Evolutionary conservation across 2,113 vertebrate species (phyloP).

Genomic region (Craseonycteris thonglongyai): DNA sequence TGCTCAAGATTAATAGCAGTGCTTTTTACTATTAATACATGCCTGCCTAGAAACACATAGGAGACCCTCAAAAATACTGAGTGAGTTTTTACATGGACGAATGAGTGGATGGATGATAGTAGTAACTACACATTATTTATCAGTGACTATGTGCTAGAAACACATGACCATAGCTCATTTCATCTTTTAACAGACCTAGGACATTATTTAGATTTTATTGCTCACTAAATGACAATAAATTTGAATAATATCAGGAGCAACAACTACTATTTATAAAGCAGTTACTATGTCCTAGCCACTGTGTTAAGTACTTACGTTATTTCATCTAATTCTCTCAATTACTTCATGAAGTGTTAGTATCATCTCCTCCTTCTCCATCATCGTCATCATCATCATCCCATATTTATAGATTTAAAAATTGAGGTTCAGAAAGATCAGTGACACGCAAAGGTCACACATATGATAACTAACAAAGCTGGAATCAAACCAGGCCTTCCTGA

Average conservation of each 20-base stretch:
- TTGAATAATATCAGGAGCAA: neutral
- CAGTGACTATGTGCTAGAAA: neutral
- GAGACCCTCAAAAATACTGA: neutral
- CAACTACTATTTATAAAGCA: neutral
- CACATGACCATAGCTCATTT: neutral
- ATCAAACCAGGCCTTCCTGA: neutral
- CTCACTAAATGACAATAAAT: neutral
- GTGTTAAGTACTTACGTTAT: neutral
- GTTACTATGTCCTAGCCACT: neutral
- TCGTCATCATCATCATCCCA: neutral
- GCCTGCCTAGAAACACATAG: neutral
- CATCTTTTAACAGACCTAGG: neutral
- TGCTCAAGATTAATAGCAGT: neutral
- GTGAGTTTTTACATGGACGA: neutral
- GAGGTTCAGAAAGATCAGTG: neutral
- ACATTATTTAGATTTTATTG: neutral
- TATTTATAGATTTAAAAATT: neutral
- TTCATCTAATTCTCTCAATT: neutral
- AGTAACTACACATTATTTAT: neutral
- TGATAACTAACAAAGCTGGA: neutral
- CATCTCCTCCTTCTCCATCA: neutral
- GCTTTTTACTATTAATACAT: neutral
- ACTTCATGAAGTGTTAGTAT: neutral
- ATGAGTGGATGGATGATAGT: neutral
- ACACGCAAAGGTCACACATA: neutral